phyloP scores from a whole-genome alignment of 2,888 invertebrate species.

The Stegana nigrithorax region DNA sequence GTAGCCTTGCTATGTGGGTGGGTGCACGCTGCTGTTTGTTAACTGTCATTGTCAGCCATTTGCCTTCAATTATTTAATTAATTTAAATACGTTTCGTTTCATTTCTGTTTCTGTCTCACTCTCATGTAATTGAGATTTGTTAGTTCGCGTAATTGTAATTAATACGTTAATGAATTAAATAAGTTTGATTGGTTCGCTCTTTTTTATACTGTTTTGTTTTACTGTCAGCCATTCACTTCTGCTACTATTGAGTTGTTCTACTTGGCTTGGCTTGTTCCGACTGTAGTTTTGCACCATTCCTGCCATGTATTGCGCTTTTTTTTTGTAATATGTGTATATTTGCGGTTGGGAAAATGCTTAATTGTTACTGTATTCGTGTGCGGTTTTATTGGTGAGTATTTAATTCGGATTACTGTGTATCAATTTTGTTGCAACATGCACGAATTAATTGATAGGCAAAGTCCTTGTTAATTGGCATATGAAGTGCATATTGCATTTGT shows the following conservation, averaged over 20 bases:
- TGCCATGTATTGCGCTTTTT: neutral
- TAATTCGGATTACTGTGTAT: neutral
- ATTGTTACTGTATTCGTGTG: slow-evolving; percentile 11
- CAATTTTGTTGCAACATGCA: no score
- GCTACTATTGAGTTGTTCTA: no score
- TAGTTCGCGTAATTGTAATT: slow-evolving; percentile 10
- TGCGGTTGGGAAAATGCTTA: slow-evolving; percentile 14
- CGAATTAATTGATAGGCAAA: no score
- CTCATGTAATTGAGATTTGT: slow-evolving; percentile 15
- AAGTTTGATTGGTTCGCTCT: slow-evolving; percentile 12
- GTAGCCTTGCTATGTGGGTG: no score
- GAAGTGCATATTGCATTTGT: no score
- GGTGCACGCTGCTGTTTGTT: no score
- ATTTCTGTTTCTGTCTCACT: neutral
- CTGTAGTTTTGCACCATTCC: neutral
- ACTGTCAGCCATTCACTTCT: neutral
- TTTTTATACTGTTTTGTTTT: neutral
- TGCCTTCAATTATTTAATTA: slow-evolving; percentile 42
- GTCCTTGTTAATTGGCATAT: no score
- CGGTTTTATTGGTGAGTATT: slow-evolving; percentile 4
- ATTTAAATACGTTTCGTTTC: slow-evolving; percentile 30
- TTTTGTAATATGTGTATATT: slow-evolving; percentile 7
- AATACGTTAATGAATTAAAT: slow-evolving; percentile 18
- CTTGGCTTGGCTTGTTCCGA: slow-evolving; percentile 2
- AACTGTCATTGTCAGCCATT: slow-evolving; percentile 18